Percentiles rank a stretch among this genome's conserved stretches.
Conservation (phyloP, 2,797 vertebrate species). For the Streptopelia turtur region DNA sequence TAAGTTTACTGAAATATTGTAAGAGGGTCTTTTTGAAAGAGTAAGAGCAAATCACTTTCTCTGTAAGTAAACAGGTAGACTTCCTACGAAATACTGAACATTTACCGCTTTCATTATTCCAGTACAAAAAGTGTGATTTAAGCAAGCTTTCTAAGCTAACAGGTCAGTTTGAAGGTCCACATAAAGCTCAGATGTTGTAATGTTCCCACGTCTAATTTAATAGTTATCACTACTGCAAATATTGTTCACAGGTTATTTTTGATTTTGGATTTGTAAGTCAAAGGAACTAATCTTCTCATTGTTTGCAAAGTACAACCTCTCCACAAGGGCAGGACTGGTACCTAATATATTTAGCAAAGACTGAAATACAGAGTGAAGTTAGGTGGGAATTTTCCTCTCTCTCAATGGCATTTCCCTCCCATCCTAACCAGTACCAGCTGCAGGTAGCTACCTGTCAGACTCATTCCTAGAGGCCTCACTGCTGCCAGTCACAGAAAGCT, state of each 20-base stretch:
- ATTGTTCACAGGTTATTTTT: background rate
- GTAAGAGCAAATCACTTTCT: background rate
- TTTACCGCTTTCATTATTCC: background rate
- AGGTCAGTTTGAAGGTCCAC: background rate
- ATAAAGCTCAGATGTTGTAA: background rate
- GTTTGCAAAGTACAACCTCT: background rate
- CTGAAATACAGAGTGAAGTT: background rate
- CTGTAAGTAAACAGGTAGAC: background rate
- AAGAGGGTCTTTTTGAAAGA: background rate
- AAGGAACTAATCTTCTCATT: background rate
- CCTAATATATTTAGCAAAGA: background rate
- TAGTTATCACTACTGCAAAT: background rate
- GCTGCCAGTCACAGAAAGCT: background rate
- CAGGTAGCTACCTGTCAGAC: background rate
- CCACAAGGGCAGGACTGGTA: background rate
- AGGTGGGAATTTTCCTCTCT: background rate
- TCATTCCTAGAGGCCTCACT: background rate
- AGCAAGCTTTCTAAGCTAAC: background rate
- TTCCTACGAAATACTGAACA: background rate
- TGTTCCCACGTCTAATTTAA: background rate
- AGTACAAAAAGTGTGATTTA: background rate
- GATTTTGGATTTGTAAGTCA: background rate
- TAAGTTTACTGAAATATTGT: background rate
- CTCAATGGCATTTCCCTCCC: background rate
- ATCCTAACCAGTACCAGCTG: background rate